A percentile compares a stretch with the other conserved stretches of the same genome.
Conservation (phyloP, 37 sponge, comb jelly and placozoan genomes). For the Mnemiopsis leidyi region DNA sequence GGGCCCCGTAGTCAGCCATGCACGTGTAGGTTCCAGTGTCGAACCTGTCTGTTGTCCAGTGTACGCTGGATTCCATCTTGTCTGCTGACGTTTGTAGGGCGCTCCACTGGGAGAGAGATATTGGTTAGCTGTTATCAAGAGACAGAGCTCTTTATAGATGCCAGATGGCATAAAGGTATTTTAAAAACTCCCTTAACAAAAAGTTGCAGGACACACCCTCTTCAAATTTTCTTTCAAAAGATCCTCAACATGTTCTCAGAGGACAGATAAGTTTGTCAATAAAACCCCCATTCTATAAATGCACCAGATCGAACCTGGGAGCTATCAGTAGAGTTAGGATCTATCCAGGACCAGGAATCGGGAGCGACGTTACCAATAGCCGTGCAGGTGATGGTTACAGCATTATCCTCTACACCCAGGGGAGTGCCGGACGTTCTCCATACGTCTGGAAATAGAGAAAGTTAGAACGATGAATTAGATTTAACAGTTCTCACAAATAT, state of each 20-base stretch:
- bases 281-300: no score
- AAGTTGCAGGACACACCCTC: no score
- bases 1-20: background rate
- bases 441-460: background rate
- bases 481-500: no score
- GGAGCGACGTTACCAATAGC: conserved; percentile 7
- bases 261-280: no score
- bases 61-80: background rate
- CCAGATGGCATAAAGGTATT: no score
- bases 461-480: no score
- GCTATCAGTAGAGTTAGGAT: background rate
- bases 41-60: background rate
- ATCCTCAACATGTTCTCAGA: no score
- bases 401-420: conserved; percentile 20
- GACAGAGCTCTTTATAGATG: no score
- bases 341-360: conserved; percentile 31
- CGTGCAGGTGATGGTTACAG: background rate
- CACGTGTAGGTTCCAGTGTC: conserved; percentile 39
- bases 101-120: background rate
- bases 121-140: no score
- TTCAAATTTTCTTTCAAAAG: no score
- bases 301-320: no score
- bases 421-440: conserved; percentile 22
- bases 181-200: no score
- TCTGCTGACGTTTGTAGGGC: background rate